Evolutionary conservation across 2,113 vertebrate genomes (phyloP).

Genomic region (Atlantisia rogersi): DNA sequence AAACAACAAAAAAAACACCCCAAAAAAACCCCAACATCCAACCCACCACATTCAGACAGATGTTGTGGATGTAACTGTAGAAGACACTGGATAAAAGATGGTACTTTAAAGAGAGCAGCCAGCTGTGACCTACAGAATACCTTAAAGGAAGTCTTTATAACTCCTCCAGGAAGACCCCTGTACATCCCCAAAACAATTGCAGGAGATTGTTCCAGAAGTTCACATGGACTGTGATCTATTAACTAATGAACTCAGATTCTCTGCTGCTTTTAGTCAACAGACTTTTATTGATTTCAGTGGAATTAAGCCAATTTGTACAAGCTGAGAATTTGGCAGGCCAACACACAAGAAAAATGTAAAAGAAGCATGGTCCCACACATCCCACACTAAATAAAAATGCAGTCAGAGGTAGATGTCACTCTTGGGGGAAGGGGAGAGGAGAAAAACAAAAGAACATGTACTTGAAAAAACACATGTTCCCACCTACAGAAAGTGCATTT

Average conservation of each 20-base stretch:
- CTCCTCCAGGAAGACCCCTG: not conserved
- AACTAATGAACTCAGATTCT: not conserved
- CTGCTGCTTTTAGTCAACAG: not conserved
- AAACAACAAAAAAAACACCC: not conserved
- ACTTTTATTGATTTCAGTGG: not conserved
- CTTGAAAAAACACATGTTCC: not conserved
- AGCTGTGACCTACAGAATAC: not conserved
- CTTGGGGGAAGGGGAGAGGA: not conserved
- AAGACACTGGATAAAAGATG: not conserved
- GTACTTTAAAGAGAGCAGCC: not conserved
- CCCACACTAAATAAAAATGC: not conserved
- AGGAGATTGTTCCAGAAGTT: not conserved
- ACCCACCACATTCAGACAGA: not conserved
- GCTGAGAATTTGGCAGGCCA: not conserved
- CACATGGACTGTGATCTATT: not conserved
- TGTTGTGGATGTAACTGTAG: not conserved
- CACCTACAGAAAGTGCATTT: not conserved
- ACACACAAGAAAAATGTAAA: not conserved
- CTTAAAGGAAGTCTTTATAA: not conserved
- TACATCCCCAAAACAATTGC: not conserved
- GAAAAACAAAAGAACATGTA: slow-evolving; percentile 4
- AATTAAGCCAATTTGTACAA: not conserved
- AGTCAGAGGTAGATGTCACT: slow-evolving; percentile 12
- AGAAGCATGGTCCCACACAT: not conserved
- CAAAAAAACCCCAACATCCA: too few species aligned